A percentile compares a stretch with the other conserved stretches of the same genome.
Conservation (phyloP, 1,140 invertebrate species). For the Caerostris darwini region DNA sequence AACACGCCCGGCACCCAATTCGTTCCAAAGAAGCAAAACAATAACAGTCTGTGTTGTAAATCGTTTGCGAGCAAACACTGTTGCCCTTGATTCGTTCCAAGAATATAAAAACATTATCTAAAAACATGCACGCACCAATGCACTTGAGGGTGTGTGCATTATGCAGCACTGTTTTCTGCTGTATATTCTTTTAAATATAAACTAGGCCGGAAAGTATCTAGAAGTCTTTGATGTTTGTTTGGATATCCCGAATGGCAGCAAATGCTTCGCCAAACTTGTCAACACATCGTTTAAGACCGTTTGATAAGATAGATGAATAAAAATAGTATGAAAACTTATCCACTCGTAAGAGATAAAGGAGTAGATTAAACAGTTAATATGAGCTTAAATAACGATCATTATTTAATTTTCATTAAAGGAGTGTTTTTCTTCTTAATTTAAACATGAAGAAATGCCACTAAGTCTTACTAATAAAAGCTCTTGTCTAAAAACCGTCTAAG, state of each 20-base stretch:
- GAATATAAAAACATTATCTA: neutral
- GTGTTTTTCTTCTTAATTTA: no score
- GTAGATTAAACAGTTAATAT: no score
- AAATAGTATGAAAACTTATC: neutral
- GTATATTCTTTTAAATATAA: neutral
- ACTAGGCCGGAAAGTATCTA: neutral
- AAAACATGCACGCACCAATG: neutral
- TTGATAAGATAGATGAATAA: slow-evolving; percentile 22
- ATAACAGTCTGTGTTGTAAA: neutral
- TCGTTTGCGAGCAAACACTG: neutral
- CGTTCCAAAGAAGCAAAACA: neutral
- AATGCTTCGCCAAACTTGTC: neutral
- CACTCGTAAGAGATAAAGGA: neutral
- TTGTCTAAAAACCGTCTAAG: no score
- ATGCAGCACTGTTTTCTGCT: neutral
- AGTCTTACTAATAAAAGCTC: no score
- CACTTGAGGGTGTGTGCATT: neutral
- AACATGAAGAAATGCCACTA: no score
- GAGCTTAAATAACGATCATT: no score
- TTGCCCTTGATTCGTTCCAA: neutral
- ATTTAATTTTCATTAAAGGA: no score
- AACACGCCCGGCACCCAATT: neutral
- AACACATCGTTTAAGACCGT: neutral
- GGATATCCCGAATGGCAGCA: neutral
- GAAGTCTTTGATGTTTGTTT: neutral